Conservation (phyloP, 1,140 invertebrate genomes). For the Bemisia tabaci region DNA sequence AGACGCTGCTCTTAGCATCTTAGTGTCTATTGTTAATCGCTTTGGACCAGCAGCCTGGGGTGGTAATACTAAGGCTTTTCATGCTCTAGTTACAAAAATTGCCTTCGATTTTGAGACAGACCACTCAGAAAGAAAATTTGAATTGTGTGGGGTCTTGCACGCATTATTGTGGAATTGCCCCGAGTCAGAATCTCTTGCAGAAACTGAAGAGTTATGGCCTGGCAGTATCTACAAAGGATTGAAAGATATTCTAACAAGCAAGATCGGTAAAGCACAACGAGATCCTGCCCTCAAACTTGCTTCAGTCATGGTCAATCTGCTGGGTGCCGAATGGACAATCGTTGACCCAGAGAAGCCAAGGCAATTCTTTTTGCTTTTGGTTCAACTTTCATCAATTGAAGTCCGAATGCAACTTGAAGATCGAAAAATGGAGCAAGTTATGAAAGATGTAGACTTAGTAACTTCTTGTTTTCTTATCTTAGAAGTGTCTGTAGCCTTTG, state of each 20-base stretch:
- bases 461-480: slow-evolving; percentile 71
- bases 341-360: slow-evolving; percentile 62
- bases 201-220: slow-evolving; percentile 59
- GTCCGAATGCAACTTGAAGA: slow-evolving; percentile 84
- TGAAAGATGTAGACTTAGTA: slow-evolving; percentile 57
- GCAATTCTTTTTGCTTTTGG: slow-evolving; percentile 65
- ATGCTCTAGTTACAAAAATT: slow-evolving; percentile 68
- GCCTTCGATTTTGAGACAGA: slow-evolving; percentile 75
- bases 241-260: slow-evolving; percentile 66
- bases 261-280: slow-evolving; percentile 71
- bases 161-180: slow-evolving; percentile 54
- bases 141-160: slow-evolving; percentile 59
- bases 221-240: slow-evolving; percentile 60
- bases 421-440: slow-evolving; percentile 38
- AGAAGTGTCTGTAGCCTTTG: slow-evolving; percentile 64
- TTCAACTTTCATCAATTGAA: slow-evolving; percentile 80
- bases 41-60: slow-evolving; percentile 61
- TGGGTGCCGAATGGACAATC: slow-evolving; percentile 73
- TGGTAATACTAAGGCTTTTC: slow-evolving; percentile 52
- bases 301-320: slow-evolving; percentile 57
- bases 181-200: slow-evolving; percentile 43
- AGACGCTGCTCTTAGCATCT: slow-evolving; percentile 65
- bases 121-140: slow-evolving; percentile 73
- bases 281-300: slow-evolving; percentile 74
- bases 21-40: slow-evolving; percentile 51